Base-by-base conservation (phyloP, 1,140 invertebrate genomes). In the Eumaeus atala region DNA sequence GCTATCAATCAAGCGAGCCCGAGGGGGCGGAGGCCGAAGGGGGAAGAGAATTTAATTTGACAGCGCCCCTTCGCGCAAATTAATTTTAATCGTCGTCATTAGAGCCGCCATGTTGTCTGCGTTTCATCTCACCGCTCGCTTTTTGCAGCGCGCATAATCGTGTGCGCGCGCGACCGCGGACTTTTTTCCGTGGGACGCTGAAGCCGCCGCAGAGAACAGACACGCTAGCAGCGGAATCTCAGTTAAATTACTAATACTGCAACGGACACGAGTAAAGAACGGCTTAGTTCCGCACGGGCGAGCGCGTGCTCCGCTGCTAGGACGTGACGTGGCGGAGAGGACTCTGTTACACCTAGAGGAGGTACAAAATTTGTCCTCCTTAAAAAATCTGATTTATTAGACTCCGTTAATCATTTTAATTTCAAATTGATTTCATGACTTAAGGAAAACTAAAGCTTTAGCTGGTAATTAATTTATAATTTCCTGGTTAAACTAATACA, bases 21-120 rank as follows among this genome's bases (percentile, higher is more conserved):
- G 21, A 28, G 21, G 21, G 21, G 21, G 21, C 2, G 21, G 6
- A 6, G 21, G 21, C 6, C 42, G 11, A 54, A 35, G 53, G 55
- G 38, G 54, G 49, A 18, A 21, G 59, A 61, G 69, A 72, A 74
- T 77, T 74, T 74, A 72, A 74, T 77, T 72, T 67, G 67, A 63
- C 59, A 49, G 64, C 51, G 52, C 61, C 51, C 67, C 60, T 49
- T 59, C 61, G 71, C 66, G 70, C 70, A 73, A 80, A 83, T 83
- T 82, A 78, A 83, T 83, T 78, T 78, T 83, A 78, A 83, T 83
- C 73, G 72, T 59, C 67, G 69, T 80, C 73, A 83, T 83, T 83
- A 82, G 71, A 68, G 65, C 60, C 53, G 67, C 61, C 58, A 60
- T 61, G 48, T 48, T 55, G 51, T 49, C 56, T 36, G 51, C 50